Evolutionary conservation across 2,113 vertebrate genomes (phyloP).

Genomic region (Anser cygnoides): DNA sequence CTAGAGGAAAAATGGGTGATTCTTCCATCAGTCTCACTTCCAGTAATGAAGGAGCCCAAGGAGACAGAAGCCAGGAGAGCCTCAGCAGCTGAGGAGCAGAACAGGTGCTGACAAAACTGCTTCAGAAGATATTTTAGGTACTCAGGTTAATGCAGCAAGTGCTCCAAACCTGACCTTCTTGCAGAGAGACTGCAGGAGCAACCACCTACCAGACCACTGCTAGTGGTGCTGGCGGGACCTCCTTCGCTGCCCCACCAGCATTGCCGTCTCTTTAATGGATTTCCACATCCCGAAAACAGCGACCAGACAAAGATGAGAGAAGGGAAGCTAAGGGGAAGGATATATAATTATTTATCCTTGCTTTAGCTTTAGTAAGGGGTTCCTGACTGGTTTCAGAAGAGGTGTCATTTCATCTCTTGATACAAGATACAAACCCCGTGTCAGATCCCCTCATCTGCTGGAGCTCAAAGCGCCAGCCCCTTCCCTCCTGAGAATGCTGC

Average conservation of each 20-base stretch:
- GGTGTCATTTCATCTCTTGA: not conserved
- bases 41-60: not conserved
- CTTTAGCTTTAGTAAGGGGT: not conserved
- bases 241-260: not conserved
- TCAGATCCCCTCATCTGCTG: not conserved
- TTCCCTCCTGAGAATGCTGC: not conserved
- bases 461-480: not conserved
- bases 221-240: not conserved
- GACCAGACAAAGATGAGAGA: not conserved
- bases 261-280: not conserved
- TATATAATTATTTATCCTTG: not conserved
- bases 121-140: conserved; percentile 32
- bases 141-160: conserved; percentile 50
- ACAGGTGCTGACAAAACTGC: conserved; percentile 9
- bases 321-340: not conserved
- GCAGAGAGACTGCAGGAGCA: not conserved
- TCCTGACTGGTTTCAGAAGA: not conserved
- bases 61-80: not conserved
- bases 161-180: conserved; percentile 41
- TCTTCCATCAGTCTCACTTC: not conserved
- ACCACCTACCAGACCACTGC: not conserved
- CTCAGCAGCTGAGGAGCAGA: not conserved
- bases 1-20: not conserved
- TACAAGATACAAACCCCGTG: accelerated
- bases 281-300: not conserved